These are phyloP conservation scores for Tetramorium simillimum DNA, from an alignment of 1,140 invertebrate species.

Conservation along the genomic window DNA sequence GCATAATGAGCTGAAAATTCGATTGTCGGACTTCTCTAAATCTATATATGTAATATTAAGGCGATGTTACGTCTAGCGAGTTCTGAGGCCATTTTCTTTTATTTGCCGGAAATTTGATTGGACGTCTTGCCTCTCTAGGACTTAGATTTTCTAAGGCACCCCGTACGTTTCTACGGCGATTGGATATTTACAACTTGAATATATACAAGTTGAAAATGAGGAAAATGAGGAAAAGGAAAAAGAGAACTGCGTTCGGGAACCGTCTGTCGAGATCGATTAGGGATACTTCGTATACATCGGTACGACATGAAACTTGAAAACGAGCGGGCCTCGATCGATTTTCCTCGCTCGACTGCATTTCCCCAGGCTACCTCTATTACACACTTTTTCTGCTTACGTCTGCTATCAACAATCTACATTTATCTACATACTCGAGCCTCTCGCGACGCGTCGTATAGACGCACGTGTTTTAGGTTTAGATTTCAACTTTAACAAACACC, in stretches of 20 bases:
- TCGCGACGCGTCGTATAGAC: conserved; percentile 53
- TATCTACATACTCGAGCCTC: conserved; percentile 71
- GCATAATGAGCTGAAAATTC: conserved; percentile 4
- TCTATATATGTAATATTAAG: neutral
- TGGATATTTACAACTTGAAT: conserved; percentile 21
- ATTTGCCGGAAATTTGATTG: conserved; percentile 24
- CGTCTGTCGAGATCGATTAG: neutral
- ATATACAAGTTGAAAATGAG: neutral
- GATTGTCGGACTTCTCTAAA: conserved; percentile 7
- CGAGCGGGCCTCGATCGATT: conserved; percentile 46
- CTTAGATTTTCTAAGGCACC: conserved; percentile 8
- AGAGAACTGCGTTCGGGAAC: neutral
- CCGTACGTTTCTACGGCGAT: neutral
- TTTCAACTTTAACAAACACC: conserved; percentile 76
- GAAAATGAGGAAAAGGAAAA: neutral
- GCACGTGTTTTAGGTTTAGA: conserved; percentile 61
- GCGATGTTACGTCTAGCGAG: neutral
- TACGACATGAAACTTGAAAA: conserved; percentile 42
- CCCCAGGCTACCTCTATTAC: conserved; percentile 44
- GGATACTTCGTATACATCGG: conserved; percentile 10
- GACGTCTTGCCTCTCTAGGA: neutral
- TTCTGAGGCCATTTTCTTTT: conserved; percentile 14
- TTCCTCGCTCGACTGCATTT: conserved; percentile 38
- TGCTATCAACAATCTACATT: conserved; percentile 71
- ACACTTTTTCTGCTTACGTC: conserved; percentile 39